phyloP scores from a whole-genome alignment of 53 echinoderm and acorn worm genomes.

The Holothuria leucospilota region DNA sequence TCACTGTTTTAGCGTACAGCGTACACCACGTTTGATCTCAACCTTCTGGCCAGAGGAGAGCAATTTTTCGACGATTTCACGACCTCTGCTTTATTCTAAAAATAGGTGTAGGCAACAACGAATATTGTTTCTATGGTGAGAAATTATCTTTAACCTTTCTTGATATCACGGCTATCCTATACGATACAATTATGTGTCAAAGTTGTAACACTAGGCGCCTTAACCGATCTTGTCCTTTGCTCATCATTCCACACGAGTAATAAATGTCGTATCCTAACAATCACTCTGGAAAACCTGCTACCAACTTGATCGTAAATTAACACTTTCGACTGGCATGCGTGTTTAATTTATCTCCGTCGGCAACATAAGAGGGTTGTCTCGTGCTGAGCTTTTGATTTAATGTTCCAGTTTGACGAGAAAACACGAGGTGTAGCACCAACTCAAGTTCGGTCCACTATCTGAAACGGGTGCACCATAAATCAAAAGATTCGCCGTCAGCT shows the following conservation, averaged over 20 bases:
- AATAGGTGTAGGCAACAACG: too few relatives aligned
- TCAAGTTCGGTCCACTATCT: too few relatives aligned
- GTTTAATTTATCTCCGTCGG: constrained; percentile 47
- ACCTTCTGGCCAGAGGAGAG: too few relatives aligned
- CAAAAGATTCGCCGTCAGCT: too few relatives aligned
- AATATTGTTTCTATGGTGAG: too few relatives aligned
- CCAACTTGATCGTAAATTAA: constrained; percentile 32
- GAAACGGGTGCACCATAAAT: too few relatives aligned
- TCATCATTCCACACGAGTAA: constrained; percentile 33
- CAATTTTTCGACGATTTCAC: too few relatives aligned
- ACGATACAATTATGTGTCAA: neutral
- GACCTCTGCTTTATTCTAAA: too few relatives aligned
- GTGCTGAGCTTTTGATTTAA: constrained; percentile 41
- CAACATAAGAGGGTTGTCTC: constrained; percentile 39
- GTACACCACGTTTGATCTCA: too few relatives aligned
- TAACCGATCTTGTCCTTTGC: constrained; percentile 2
- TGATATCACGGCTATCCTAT: neutral
- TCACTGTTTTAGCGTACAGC: too few relatives aligned
- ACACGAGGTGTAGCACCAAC: neutral
- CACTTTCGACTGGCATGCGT: constrained; percentile 47
- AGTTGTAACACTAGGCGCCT: constrained; percentile 21
- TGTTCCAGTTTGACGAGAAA: constrained; percentile 15
- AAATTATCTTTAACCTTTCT: too few relatives aligned
- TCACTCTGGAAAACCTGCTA: constrained; percentile 45
- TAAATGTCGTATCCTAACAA: constrained; percentile 36